Percentiles rank a stretch among this genome's conserved stretches.
Evolutionary conservation across 2,113 vertebrate species (phyloP).

Genomic region (Nyctereutes procyonoides): DNA sequence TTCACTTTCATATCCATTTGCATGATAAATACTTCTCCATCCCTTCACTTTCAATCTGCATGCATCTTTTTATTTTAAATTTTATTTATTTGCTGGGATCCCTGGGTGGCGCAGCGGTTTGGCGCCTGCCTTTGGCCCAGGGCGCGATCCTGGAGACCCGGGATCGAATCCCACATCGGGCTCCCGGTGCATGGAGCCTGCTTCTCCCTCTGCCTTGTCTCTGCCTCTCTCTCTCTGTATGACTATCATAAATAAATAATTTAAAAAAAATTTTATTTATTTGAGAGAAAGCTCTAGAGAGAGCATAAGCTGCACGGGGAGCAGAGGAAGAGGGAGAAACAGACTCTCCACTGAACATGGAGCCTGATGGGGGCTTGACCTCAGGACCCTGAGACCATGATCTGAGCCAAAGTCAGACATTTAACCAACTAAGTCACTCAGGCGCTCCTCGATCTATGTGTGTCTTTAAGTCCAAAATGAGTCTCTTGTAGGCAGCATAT

Average conservation of each 20-base stretch:
- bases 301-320: background rate
- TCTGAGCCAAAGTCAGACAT: background rate
- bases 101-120: too few species aligned
- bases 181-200: too few species aligned
- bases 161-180: too few species aligned
- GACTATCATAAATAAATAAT: too few species aligned
- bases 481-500: background rate
- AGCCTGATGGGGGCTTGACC: background rate
- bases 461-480: background rate
- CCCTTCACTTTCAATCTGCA: background rate
- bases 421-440: background rate
- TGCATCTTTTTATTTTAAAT: background rate
- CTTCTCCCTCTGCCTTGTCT: too few species aligned
- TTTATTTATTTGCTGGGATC: too few species aligned
- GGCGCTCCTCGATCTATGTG: background rate
- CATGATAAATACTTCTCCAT: background rate
- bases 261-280: too few species aligned
- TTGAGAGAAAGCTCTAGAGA: background rate
- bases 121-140: too few species aligned
- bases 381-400: background rate
- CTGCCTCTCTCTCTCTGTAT: too few species aligned
- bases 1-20: background rate
- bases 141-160: too few species aligned
- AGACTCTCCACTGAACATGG: background rate
- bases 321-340: background rate